Percentiles rank a stretch among this genome's conserved stretches.
Conservation (phyloP, 2,797 vertebrate species). For the Crocidura indochinensis region DNA sequence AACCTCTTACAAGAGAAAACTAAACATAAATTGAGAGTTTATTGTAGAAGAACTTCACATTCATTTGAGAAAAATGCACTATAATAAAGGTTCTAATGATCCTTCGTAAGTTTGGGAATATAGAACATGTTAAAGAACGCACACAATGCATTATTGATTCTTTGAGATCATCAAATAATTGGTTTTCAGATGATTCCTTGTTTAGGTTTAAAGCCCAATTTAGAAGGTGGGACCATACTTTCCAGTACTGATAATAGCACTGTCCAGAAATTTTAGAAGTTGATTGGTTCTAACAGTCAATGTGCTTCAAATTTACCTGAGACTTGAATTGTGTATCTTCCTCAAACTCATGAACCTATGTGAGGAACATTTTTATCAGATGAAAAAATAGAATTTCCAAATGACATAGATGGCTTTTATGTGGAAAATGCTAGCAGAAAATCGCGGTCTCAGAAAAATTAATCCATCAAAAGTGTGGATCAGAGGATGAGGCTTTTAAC, state of each 20-base stretch:
- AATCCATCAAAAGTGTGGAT: slow-evolving; percentile 25
- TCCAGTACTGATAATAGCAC: background rate
- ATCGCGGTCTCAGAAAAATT: slow-evolving; percentile 22
- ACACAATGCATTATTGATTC: background rate
- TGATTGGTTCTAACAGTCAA: background rate
- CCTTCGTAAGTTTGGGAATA: too few species aligned
- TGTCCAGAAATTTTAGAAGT: slow-evolving; percentile 39
- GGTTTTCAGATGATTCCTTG: background rate
- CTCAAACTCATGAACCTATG: background rate
- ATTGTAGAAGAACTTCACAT: background rate
- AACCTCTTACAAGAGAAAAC: background rate
- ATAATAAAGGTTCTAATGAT: background rate
- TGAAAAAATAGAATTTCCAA: slow-evolving; percentile 31
- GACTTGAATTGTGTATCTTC: background rate
- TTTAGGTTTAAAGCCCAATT: slow-evolving; percentile 16
- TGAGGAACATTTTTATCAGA: background rate
- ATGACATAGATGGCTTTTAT: slow-evolving; percentile 30
- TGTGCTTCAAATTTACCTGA: slow-evolving; percentile 6
- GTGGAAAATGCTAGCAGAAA: slow-evolving; percentile 30
- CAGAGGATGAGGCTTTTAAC: background rate
- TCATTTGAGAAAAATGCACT: background rate
- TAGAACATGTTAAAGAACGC: background rate
- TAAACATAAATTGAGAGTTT: background rate
- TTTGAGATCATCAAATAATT: slow-evolving; percentile 42
- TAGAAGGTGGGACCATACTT: background rate